Evolutionary conservation across 2,113 vertebrate genomes (phyloP).

Genomic region (Lethenteron reissneri): DNA sequence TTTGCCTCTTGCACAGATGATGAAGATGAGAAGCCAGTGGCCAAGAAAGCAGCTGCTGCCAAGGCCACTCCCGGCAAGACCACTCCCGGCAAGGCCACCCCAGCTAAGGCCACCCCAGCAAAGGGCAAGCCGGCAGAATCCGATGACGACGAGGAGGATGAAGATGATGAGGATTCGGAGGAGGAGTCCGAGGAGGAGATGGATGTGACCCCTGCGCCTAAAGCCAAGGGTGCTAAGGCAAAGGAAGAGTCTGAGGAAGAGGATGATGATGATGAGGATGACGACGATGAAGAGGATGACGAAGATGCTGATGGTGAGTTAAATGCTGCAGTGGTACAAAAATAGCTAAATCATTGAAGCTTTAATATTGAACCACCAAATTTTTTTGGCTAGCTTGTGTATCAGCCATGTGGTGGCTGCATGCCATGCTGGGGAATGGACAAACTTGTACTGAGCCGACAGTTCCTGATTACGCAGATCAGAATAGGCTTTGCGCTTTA

Average conservation of each 20-base stretch:
- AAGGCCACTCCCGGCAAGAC: too few species aligned
- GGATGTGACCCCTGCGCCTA: background rate
- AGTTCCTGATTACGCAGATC: background rate
- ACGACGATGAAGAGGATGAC: background rate
- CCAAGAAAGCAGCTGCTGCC: too few species aligned
- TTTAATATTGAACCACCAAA: background rate
- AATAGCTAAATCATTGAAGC: background rate
- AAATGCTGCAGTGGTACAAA: background rate
- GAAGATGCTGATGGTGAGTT: background rate
- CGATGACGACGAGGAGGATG: background rate
- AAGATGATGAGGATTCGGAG: conserved; percentile 1
- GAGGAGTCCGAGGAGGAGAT: conserved; percentile 1
- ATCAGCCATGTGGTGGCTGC: background rate
- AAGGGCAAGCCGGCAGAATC: background rate
- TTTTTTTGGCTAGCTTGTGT: background rate
- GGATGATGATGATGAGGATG: background rate
- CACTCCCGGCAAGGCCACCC: too few species aligned
- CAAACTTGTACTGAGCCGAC: background rate
- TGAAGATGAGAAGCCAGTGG: too few species aligned
- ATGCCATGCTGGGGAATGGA: background rate
- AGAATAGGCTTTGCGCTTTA: background rate
- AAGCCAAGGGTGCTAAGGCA: background rate
- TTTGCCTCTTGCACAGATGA: too few species aligned
- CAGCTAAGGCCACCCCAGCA: background rate
- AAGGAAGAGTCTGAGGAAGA: background rate